Evolutionary conservation across 1,140 invertebrate species (phyloP).

Genomic region (Drosophila nigromelanica): DNA sequence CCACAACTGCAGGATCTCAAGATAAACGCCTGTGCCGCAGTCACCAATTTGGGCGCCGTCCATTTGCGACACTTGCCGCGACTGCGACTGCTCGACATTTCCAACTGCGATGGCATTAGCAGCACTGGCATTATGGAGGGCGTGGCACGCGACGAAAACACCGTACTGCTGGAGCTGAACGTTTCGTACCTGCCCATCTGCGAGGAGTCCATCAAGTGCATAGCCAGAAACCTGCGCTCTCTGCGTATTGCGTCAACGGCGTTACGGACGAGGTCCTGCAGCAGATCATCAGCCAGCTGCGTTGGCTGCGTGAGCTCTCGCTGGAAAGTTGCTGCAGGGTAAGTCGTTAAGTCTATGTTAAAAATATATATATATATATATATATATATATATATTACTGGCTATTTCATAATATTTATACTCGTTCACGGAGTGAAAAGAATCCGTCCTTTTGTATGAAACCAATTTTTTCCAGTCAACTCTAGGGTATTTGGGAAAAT

Average conservation of each 20-base stretch:
- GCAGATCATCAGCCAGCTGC: slow-evolving; percentile 87
- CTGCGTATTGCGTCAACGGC: slow-evolving; percentile 87
- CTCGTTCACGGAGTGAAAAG: no score
- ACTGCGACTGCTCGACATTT: slow-evolving; percentile 87
- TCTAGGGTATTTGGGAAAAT: no score
- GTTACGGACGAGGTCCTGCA: slow-evolving; percentile 88
- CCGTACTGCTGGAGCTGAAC: slow-evolving; percentile 85
- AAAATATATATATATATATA: no score
- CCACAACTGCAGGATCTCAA: slow-evolving; percentile 85
- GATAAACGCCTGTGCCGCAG: slow-evolving; percentile 86
- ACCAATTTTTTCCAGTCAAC: no score
- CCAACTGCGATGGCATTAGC: slow-evolving; percentile 87
- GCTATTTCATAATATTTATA: no score
- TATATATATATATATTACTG: not conserved
- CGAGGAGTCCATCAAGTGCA: slow-evolving; percentile 86
- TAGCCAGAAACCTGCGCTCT: slow-evolving; percentile 86
- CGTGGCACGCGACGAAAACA: slow-evolving; percentile 85
- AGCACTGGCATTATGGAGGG: slow-evolving; percentile 86
- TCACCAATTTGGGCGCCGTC: slow-evolving; percentile 86
- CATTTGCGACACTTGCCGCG: slow-evolving; percentile 85
- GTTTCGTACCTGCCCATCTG: slow-evolving; percentile 87
- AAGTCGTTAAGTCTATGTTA: slow-evolving; percentile 42
- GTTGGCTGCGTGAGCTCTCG: slow-evolving; percentile 86
- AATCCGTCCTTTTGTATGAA: no score
- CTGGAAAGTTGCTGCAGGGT: slow-evolving; percentile 88